These are phyloP conservation scores for Meloidogyne exigua DNA, from an alignment of 1,140 invertebrate species.

Conservation along the genomic window DNA sequence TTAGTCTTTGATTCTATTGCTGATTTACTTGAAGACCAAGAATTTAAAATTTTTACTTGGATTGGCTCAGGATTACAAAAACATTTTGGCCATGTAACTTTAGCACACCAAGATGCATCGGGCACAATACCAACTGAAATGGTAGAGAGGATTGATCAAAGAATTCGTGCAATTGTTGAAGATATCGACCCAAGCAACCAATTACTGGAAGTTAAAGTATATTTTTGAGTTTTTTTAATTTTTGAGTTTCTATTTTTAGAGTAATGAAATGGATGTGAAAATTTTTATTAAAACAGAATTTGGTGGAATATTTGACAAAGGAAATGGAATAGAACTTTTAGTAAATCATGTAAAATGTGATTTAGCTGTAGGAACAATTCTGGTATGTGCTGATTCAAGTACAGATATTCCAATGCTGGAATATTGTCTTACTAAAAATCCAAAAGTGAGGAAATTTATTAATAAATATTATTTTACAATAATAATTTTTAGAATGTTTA, in stretches of 20 bases:
- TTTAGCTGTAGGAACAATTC: constrained; percentile 50
- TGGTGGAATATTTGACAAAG: constrained; percentile 61
- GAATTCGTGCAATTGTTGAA: constrained; percentile 53
- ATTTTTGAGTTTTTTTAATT: background rate
- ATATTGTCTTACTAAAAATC: constrained; percentile 50
- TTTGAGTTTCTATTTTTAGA: constrained; percentile 8
- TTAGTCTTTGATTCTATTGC: constrained; percentile 52
- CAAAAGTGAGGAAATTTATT: constrained; percentile 22
- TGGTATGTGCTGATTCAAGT: constrained; percentile 60
- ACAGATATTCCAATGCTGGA: constrained; percentile 63
- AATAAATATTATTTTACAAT: background rate
- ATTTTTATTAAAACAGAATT: constrained; percentile 58
- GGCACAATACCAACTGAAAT: constrained; percentile 40
- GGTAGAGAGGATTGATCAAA: constrained; percentile 33
- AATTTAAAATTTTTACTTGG: constrained; percentile 61
- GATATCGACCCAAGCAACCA: constrained; percentile 50
- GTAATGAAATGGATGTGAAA: constrained; percentile 60
- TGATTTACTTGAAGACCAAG: constrained; percentile 53
- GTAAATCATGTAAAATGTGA: constrained; percentile 58
- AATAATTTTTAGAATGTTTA: constrained; percentile 44
- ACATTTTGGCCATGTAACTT: constrained; percentile 62
- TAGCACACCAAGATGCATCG: constrained; percentile 61
- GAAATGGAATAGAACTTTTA: constrained; percentile 57
- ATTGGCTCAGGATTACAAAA: constrained; percentile 62
- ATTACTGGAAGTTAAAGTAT: constrained; percentile 42